Evolutionary conservation across 2,113 vertebrate species (phyloP), one percentile per base, ranked within the genome.

Genomic region (Cettia cetti): DNA sequence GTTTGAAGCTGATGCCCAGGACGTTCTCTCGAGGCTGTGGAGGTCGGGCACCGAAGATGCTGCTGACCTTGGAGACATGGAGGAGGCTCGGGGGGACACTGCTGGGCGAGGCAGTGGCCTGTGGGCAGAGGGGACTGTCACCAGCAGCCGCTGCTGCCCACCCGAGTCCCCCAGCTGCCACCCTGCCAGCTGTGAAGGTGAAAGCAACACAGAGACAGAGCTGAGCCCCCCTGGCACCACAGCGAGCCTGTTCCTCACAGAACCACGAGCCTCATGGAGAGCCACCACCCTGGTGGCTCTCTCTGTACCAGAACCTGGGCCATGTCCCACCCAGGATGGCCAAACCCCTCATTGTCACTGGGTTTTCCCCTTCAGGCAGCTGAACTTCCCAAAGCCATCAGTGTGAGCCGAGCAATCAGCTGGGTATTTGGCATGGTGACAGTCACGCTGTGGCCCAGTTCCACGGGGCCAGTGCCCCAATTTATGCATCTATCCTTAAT

Each of bases 401-500:
- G 80, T 35, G 31, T 3, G 49, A 68, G 53, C 14, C 7, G 9
- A 81, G 69, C 45, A 11, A 40, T 79, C 64, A 61, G 65, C 52
- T 0, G 26, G 27, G 52, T 47, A 14, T 69, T 83, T 74, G 76
- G 53, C 31, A 64, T 4, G 0, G 1, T 76, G 76, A 64, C 85
- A 72, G 80, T 27, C 90, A 84, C 2, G 7, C 65, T 3, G 42
- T 93, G 92, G 92, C 95, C 92, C 94, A 94, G 70, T 92, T 95
- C 94, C 82, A 23, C 1, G 0, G 65, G 77, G 77, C 72, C 59
- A 75, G 65, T 96, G 96, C 87, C 95, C 96, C 94, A 95, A 70
- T 96, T 96, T 87, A 86, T 92, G 85, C 92, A 93, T 90, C 94
- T 91, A 50, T 89, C 91, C 76, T 87, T 94, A 96, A 95, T 95